Conservation (phyloP, 2,888 invertebrate species). For the Eumerus sabulonum region DNA sequence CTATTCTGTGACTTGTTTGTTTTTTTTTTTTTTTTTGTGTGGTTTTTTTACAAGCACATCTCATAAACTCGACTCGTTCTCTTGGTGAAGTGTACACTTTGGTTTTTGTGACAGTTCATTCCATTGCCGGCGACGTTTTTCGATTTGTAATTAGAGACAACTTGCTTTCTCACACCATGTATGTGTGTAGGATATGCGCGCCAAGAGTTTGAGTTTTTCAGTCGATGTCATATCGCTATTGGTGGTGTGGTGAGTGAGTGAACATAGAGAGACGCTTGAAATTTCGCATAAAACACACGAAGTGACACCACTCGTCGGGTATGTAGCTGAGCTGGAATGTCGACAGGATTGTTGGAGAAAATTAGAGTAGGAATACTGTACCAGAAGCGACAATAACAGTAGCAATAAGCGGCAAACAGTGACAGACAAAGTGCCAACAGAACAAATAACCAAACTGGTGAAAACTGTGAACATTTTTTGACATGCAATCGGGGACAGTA, state of each 20-base stretch:
- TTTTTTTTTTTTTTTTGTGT: slow-evolving; percentile 17
- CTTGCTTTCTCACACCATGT: slow-evolving; percentile 17
- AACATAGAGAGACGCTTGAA: slow-evolving; percentile 51
- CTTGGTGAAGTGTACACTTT: slow-evolving; percentile 35
- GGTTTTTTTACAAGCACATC: slow-evolving; percentile 44
- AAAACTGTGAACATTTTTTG: slow-evolving; percentile 62
- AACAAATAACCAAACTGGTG: slow-evolving; percentile 61
- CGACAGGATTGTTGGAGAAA: slow-evolving; percentile 3
- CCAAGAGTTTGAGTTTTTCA: no score
- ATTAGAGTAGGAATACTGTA: slow-evolving; percentile 30
- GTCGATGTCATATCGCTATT: not conserved
- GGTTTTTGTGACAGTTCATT: slow-evolving; percentile 66
- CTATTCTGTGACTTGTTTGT: slow-evolving; percentile 16
- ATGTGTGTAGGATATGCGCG: no score
- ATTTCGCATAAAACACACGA: slow-evolving; percentile 59
- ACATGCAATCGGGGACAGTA: slow-evolving; percentile 66
- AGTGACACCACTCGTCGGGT: slow-evolving; percentile 55
- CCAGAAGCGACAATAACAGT: slow-evolving; percentile 47
- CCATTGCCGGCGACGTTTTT: slow-evolving; percentile 67
- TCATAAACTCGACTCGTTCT: slow-evolving; percentile 39
- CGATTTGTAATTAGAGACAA: slow-evolving; percentile 68
- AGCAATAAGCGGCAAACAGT: slow-evolving; percentile 35
- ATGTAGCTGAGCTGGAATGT: slow-evolving; percentile 8
- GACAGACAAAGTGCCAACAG: slow-evolving; percentile 59
- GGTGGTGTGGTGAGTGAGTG: slow-evolving; percentile 30